A percentile compares a stretch with the other conserved stretches of the same genome.
Evolutionary conservation across 2,797 vertebrate species (phyloP).

Genomic region (Chanos chanos): DNA sequence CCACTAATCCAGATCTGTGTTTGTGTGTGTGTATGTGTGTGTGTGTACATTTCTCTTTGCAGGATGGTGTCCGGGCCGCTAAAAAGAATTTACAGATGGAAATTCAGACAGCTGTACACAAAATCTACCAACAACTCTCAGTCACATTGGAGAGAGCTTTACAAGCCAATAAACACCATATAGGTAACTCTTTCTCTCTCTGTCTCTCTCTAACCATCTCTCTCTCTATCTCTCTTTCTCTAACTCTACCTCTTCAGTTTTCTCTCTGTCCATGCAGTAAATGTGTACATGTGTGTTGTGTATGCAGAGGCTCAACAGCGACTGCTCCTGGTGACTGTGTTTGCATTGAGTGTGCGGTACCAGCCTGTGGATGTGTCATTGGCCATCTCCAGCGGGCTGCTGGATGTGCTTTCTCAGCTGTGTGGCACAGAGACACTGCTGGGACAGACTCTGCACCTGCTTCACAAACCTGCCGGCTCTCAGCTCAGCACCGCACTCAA

Average conservation of each 20-base stretch:
- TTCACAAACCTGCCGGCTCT: slow-evolving; percentile 89
- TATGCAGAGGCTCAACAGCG: slow-evolving; percentile 90
- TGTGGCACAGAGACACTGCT: slow-evolving; percentile 96
- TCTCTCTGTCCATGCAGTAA: too few relatives aligned
- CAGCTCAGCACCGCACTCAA: slow-evolving; percentile 96
- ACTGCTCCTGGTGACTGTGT: slow-evolving; percentile 94
- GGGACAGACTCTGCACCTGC: slow-evolving; percentile 88
- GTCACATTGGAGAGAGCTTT: slow-evolving; percentile 91
- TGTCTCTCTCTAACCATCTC: too few relatives aligned
- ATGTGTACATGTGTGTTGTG: too few relatives aligned
- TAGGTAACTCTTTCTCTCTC: too few relatives aligned
- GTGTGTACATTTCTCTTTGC: slow-evolving; percentile 3
- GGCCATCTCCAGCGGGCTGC: slow-evolving; percentile 90
- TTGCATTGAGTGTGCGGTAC: slow-evolving; percentile 94
- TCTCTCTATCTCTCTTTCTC: too few relatives aligned
- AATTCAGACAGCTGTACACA: slow-evolving; percentile 95
- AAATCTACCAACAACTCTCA: slow-evolving; percentile 96
- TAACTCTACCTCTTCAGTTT: too few relatives aligned
- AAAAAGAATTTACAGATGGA: slow-evolving; percentile 91
- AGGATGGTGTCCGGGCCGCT: slow-evolving; percentile 94
- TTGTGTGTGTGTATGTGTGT: not conserved
- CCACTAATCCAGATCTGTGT: not conserved
- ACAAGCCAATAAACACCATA: slow-evolving; percentile 95
- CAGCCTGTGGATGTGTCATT: slow-evolving; percentile 95
- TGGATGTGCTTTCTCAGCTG: slow-evolving; percentile 92